Base-by-base conservation (phyloP, 2,113 vertebrate species). In the Euleptes europaea region DNA sequence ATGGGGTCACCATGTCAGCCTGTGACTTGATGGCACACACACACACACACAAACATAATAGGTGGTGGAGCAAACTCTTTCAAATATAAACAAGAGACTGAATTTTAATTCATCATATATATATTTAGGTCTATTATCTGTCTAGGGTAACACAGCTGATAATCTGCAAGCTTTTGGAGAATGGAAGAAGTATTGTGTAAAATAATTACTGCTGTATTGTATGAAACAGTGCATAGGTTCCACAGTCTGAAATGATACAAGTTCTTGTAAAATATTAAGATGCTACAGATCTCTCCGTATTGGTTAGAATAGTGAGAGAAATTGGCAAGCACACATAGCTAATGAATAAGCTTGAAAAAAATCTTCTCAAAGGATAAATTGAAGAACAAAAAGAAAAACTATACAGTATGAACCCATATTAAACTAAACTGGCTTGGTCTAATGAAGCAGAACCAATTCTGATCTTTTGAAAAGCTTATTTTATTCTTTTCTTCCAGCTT, bases 401-500 rank as follows among this genome's bases (percentile, higher is more conserved):
- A 84, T 63, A 74, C 84, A 85, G 75, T 92, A 78, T 84, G 63
- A 93, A 94, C 86, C 81, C 66, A 91, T 90, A 82, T 94, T 94
- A 89, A 91, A 81, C 84, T 85, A 76, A 91, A 92, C 74, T 12
- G 2, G 80, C 87, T 89, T 86, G 40, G 86, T 81, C 84, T 91
- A 79, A 90, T 86, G 65, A 89, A 90, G 74, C 73, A 90, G 76
- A 91, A 79, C 75, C 82, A 85, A 80, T 82, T 51, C 63, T 82
- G 84, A 71, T 92, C 80, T 92, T 88, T 92, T 90, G 85, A 80
- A 91, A 91, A 93, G 57, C 83, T 90, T 83, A 72, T 88, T 94
- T 93, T 49, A 74, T 88, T 91, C 6, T 90, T 85, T 72, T 21
- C 89, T 73, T 88, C 86, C 57, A 5, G 74, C 51, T 93, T 89